Base-by-base conservation (phyloP, 2,797 vertebrate genomes). In the Melanotaenia maccullochi region DNA sequence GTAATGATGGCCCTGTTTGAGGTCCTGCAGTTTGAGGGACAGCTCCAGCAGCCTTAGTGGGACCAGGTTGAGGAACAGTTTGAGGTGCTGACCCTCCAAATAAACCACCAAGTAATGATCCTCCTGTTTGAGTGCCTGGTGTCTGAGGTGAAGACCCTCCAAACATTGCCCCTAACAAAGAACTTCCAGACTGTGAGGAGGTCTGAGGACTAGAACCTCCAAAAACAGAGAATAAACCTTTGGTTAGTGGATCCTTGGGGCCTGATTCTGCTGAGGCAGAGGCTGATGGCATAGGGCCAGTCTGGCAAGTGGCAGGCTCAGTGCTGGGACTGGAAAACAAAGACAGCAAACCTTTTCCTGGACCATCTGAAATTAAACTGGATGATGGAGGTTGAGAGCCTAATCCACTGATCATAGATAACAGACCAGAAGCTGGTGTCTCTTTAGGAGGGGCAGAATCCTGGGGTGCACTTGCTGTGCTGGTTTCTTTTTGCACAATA, bases 41-140 rank as follows among this genome's bases (percentile, higher is more conserved):
- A 42, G 87, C 65, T 56, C 85, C 81, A 55, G 89, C 89, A 71
- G 79, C 62, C 68, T 88, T 89, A 36, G 64, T 63, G 9, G 85
- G 32, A 32, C 68, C 60, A 59, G 60, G 61, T 25, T 86, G 85
- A 62, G 87, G 38, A 70, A 73, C 28, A 75, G 77, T 5, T 36
- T 88, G 89, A 64, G 86, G 60, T 72, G 68, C 32, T 73, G 91
- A 65, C 0, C 89, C 87, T 75, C 87, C 89, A 87, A 93, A 92
- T 73, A 93, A 94, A 56, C 91, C 88, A 69, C 96, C 94, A 52
- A 96, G 92, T 84, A 97, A 78, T 76, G 93, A 93, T 55, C 84
- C 89, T n/a, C 85, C 93, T 62, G 88, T 92, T 80, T 92, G 90
- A 57, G 91, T 74, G 28, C 82, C 57, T 83, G 93, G 81, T 18